Base-by-base conservation (phyloP, 2,888 invertebrate genomes). In the Amphipoea oculea region DNA sequence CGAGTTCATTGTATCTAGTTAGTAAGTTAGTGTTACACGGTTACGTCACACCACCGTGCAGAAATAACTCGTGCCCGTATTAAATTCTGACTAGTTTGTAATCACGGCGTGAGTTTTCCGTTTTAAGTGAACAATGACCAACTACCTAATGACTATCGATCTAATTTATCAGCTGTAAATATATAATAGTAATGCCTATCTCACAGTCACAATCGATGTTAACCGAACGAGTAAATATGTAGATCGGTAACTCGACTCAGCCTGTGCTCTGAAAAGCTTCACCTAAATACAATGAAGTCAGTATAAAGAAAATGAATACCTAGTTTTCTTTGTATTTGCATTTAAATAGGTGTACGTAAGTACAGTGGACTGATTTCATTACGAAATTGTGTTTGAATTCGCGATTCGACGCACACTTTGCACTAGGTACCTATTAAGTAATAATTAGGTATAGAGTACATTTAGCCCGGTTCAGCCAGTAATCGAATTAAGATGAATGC, bases 191-290 rank as follows among this genome's bases (percentile, higher is more conserved):
- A n/a, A 48, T 57, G 48, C 48, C 54, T 71, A 45, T 45, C 42
- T 42, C 54, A 74, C 20, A 74, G 17, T 42, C 54, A 74, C 20
- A 74, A 23, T 74, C 42, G 20, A 57, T 36, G 23, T 42, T 42
- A 74, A 23, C 29, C 20, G 12, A 78, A 20, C 40, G 12, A 40
- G 23, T 51, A 48, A 40, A 29, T 23, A n/a, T n/a, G n/a, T n/a
- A 65, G 42, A 62, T 62, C 60, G 36, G n/a, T 60, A 54, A 40
- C n/a, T 12, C 12, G 7, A 42, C n/a, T 29, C 60, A 48, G 14
- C 1, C 0, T 51, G 62, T 48, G 54, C 40, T 54, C 14, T 17
- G 11, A 75, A 74, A 45, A 72, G 17, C 7, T 11, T 40, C 51
- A 48, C n/a, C 36, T 73, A 29, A 51, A 63, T 51, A 40, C 29